Evolutionary conservation across 37 sponge, comb jelly and placozoan species (phyloP).

Genomic region (Eunapius fragilis): DNA sequence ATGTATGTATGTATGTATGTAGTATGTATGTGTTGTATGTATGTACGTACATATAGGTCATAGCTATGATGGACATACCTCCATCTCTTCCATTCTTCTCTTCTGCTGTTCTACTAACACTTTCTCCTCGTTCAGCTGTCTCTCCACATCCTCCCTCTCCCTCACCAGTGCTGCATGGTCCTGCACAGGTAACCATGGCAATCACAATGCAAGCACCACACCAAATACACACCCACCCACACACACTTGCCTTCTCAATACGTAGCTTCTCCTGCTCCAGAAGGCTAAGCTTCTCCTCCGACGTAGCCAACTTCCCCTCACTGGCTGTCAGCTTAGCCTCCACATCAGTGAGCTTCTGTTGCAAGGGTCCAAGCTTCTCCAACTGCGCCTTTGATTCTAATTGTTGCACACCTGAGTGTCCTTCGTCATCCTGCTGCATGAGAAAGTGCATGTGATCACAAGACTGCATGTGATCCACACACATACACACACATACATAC

Average conservation of each 20-base stretch:
- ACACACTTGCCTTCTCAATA: slow-evolving; percentile 52
- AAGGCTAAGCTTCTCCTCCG: slow-evolving; percentile 68
- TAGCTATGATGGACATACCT: slow-evolving; percentile 14
- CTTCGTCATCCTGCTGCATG: too few relatives aligned
- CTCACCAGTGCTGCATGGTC: slow-evolving; percentile 67
- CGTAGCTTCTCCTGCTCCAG: slow-evolving; percentile 67
- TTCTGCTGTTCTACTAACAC: slow-evolving; percentile 62
- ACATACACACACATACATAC: slow-evolving; percentile 38
- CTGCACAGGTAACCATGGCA: slow-evolving; percentile 26
- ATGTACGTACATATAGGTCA: too few relatives aligned
- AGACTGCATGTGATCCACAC: too few relatives aligned
- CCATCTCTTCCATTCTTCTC: slow-evolving; percentile 59
- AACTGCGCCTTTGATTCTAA: too few relatives aligned
- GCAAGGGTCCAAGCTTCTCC: too few relatives aligned
- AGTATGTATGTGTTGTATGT: too few relatives aligned
- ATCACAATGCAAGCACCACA: background rate
- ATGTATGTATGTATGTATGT: too few relatives aligned
- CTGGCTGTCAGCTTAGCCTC: too few relatives aligned
- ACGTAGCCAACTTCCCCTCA: slow-evolving; percentile 31
- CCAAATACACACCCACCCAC: background rate
- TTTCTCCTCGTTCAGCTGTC: slow-evolving; percentile 70
- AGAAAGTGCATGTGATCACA: background rate
- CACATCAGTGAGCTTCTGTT: too few relatives aligned
- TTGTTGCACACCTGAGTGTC: too few relatives aligned
- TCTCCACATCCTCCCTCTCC: slow-evolving; percentile 52